Conservation (phyloP, 2,113 vertebrate species). For the Petrocephalus microphthalmus region DNA sequence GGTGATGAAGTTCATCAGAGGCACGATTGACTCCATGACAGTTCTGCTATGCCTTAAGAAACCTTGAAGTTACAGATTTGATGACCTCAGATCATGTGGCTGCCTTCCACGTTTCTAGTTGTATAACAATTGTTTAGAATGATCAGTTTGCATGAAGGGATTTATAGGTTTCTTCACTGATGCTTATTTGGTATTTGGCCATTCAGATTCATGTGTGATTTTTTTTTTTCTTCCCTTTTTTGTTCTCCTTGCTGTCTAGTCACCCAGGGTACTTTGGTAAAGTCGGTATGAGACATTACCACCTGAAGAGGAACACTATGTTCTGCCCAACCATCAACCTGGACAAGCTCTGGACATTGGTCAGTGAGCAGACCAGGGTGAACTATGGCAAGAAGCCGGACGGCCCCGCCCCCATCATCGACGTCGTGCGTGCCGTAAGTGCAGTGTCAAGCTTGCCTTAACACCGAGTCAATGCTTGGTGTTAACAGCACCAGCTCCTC, state of each 20-base stretch:
- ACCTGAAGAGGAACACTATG: constrained; percentile 74
- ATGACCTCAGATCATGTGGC: too few relatives aligned
- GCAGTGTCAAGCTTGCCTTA: background rate
- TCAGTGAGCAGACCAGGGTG: constrained; percentile 77
- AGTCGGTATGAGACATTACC: constrained; percentile 84
- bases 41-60: background rate
- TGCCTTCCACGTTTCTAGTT: background rate
- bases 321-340: constrained; percentile 81
- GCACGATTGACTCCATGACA: background rate
- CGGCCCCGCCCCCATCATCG: constrained; percentile 75
- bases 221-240: too few relatives aligned
- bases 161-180: background rate
- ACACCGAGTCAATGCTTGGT: background rate
- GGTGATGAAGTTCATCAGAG: background rate
- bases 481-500: background rate
- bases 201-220: background rate
- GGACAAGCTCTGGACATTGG: constrained; percentile 81
- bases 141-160: background rate
- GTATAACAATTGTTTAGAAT: background rate
- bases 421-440: constrained; percentile 81
- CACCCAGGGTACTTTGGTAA: constrained; percentile 85
- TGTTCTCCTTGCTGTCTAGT: constrained; percentile 44
- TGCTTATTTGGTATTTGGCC: background rate
- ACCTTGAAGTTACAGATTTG: too few relatives aligned
- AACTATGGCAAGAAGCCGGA: constrained; percentile 72